Evolutionary conservation across 2,888 invertebrate genomes (phyloP).

Genomic region (Eupithecia vulgata): DNA sequence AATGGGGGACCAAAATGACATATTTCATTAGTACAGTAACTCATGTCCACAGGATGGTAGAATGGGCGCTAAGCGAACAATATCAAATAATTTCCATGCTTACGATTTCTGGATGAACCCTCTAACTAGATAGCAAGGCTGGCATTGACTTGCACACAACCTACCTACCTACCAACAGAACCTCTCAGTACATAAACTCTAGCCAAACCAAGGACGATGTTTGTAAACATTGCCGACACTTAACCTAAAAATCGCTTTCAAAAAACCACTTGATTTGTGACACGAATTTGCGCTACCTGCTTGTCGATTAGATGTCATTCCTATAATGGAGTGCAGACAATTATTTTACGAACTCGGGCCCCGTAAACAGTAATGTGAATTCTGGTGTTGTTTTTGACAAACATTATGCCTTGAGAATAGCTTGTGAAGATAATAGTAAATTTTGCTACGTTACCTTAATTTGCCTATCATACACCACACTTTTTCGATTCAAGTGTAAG

Average conservation of each 20-base stretch:
- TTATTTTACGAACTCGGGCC: background rate
- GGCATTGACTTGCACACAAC: background rate
- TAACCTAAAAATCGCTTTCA: background rate
- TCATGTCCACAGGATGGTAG: background rate
- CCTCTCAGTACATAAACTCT: background rate
- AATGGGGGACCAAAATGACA: background rate
- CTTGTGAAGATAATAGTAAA: no score
- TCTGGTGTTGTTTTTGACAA: background rate
- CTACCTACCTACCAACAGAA: no score
- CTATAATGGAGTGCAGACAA: background rate
- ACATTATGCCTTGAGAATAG: no score
- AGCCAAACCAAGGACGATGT: background rate
- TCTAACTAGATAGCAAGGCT: background rate
- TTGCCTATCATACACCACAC: no score
- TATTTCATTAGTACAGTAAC: background rate
- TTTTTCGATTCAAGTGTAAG: no score
- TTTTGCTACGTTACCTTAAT: no score
- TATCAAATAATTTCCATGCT: conserved; percentile 58
- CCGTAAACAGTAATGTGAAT: background rate
- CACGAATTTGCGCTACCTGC: no score
- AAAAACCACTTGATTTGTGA: no score
- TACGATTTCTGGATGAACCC: conserved; percentile 62
- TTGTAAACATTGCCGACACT: background rate
- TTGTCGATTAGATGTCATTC: no score
- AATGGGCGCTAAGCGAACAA: conserved; percentile 63